Conservation (phyloP, 2,113 vertebrate species). For the Paradoxurus hermaphroditus region DNA sequence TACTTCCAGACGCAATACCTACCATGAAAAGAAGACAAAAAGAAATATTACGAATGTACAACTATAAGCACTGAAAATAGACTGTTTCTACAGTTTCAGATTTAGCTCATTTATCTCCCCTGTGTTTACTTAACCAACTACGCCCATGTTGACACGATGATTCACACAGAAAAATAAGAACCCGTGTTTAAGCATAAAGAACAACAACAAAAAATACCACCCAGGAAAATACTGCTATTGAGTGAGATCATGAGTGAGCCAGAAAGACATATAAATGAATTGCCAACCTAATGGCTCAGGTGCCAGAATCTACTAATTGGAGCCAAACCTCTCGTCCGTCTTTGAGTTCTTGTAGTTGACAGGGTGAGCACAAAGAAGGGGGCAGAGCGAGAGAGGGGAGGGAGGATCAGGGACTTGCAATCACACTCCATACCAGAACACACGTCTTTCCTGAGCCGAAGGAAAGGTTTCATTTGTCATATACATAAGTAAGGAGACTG, state of each 20-base stretch:
- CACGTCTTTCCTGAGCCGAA: neutral
- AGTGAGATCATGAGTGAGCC: neutral
- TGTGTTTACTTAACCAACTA: slow-evolving; percentile 34
- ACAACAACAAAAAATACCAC: slow-evolving; percentile 64
- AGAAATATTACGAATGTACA: slow-evolving; percentile 43
- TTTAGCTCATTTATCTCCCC: slow-evolving; percentile 31
- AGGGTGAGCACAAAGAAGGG: neutral
- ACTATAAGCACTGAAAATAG: slow-evolving; percentile 23
- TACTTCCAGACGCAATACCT: neutral
- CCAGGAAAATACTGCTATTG: slow-evolving; percentile 46
- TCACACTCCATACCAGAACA: neutral
- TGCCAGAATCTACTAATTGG: neutral
- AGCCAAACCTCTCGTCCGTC: neutral
- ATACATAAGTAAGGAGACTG: neutral
- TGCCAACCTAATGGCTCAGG: neutral
- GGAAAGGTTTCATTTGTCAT: neutral
- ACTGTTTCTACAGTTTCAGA: slow-evolving; percentile 31
- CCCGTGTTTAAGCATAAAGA: slow-evolving; percentile 47
- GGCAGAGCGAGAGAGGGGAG: neutral
- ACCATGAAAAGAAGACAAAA: slow-evolving; percentile 11
- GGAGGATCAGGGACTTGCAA: neutral
- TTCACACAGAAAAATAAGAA: slow-evolving; percentile 60
- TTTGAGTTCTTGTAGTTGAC: neutral
- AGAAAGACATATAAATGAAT: neutral
- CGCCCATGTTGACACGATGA: slow-evolving; percentile 68